Percentiles rank a stretch among this genome's conserved stretches.
phyloP scores from a whole-genome alignment of 2,888 invertebrate species.

The Dichetophora obliterata region DNA sequence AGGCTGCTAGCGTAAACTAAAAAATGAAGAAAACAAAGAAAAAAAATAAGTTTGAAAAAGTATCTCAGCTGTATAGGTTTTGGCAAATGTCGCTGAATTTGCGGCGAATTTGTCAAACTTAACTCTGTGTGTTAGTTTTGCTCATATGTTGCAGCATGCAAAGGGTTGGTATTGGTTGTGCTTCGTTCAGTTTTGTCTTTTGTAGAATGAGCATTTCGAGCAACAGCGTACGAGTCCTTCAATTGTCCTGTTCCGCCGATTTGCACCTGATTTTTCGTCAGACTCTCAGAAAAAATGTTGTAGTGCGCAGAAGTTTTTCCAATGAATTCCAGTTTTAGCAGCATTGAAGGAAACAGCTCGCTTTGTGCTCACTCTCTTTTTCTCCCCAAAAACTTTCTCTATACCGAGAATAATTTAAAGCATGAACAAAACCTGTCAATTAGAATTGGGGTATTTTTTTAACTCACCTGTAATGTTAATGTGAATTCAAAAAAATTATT shows the following conservation, averaged over 20 bases:
- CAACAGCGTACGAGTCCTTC: conserved; percentile 30
- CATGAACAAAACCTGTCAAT: too few relatives aligned
- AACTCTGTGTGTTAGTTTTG: too few relatives aligned
- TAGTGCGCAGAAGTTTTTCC: not conserved
- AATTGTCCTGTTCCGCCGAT: conserved; percentile 28
- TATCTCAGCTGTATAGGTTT: not conserved
- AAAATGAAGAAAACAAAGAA: not conserved
- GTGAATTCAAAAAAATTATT: too few relatives aligned
- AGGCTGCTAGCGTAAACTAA: conserved; percentile 3
- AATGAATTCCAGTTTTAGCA: not conserved
- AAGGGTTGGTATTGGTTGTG: not conserved
- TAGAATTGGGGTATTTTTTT: too few relatives aligned
- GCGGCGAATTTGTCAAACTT: not conserved
- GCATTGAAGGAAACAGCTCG: not conserved
- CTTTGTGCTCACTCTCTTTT: not conserved
- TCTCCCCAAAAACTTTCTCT: conserved; percentile 11
- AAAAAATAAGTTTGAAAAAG: not conserved
- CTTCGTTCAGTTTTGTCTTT: not conserved
- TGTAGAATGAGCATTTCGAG: not conserved
- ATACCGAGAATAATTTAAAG: not conserved
- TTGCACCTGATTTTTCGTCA: conserved; percentile 19
- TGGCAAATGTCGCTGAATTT: not conserved
- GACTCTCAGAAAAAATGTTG: not conserved
- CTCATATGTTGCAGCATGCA: not conserved
- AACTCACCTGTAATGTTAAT: too few relatives aligned